Conservation (phyloP, 2,797 vertebrate genomes). For the Eupleurogrammus muticus region DNA sequence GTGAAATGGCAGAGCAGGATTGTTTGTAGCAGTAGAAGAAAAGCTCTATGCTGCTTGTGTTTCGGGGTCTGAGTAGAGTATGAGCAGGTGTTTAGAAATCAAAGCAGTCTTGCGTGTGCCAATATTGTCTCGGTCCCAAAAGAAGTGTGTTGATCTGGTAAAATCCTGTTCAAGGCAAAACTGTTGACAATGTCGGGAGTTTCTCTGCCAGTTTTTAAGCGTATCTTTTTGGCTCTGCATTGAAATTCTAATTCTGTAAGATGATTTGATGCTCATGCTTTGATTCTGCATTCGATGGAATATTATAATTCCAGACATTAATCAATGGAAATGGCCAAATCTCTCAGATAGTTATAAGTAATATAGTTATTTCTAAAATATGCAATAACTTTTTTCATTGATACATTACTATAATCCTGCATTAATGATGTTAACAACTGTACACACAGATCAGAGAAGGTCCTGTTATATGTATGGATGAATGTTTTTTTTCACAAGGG, state of each 20-base stretch:
- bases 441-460: neutral
- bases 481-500: slow-evolving; percentile 1
- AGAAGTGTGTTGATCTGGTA: slow-evolving; percentile 54
- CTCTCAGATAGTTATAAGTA: neutral
- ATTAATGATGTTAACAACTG: neutral
- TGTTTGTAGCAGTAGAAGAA: slow-evolving; percentile 54
- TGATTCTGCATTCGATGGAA: slow-evolving; percentile 39
- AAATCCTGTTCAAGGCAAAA: slow-evolving; percentile 58
- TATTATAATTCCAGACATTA: slow-evolving; percentile 26
- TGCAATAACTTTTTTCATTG: slow-evolving; percentile 1
- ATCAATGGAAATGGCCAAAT: slow-evolving; percentile 26
- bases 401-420: neutral
- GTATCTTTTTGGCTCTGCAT: slow-evolving; percentile 41
- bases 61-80: slow-evolving; percentile 51
- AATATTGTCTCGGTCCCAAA: slow-evolving; percentile 34
- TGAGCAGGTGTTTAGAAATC: slow-evolving; percentile 73
- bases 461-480: neutral
- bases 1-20: slow-evolving; percentile 57
- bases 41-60: slow-evolving; percentile 43
- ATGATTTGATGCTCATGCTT: slow-evolving; percentile 36
- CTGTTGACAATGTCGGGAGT: slow-evolving; percentile 54
- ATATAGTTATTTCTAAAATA: slow-evolving; percentile 1
- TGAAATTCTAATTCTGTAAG: slow-evolving; percentile 54
- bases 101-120: slow-evolving; percentile 53
- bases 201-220: slow-evolving; percentile 57